These are phyloP conservation scores for Rhorus exstirpatorius DNA, from an alignment of 2,888 invertebrate genomes.

Conservation along the genomic window DNA sequence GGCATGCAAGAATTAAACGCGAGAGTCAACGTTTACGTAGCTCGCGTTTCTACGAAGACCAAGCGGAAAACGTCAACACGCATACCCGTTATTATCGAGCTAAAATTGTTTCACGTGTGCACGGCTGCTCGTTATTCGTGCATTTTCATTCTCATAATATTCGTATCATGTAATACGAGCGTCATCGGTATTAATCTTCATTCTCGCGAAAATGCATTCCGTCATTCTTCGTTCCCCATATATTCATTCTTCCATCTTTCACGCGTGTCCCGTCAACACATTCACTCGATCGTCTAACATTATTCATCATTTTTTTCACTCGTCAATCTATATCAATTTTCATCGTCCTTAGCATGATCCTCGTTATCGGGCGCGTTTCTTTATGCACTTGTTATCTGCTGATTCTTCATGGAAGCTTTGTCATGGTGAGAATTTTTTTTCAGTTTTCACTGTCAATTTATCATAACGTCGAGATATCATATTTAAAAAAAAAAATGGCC, in stretches of 20 bases:
- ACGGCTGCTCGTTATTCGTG: constrained; percentile 16
- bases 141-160: constrained; percentile 1
- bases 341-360: no score
- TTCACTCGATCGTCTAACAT: no score
- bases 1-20: constrained; percentile 16
- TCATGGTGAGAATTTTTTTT: no score
- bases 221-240: neutral
- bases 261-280: neutral
- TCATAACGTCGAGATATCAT: no score
- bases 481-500: no score
- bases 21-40: constrained; percentile 50
- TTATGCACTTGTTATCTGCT: no score
- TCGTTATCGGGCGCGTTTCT: no score
- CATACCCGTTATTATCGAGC: neutral
- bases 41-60: neutral
- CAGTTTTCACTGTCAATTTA: no score
- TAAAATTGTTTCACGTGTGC: constrained; percentile 10
- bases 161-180: constrained; percentile 15
- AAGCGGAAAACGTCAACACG: constrained; percentile 1
- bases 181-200: constrained; percentile 1
- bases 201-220: neutral
- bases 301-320: no score
- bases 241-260: neutral
- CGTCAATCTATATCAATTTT: no score
- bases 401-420: no score